Conservation (phyloP, 2,888 invertebrate genomes). For the Drosophila hamatofila region DNA sequence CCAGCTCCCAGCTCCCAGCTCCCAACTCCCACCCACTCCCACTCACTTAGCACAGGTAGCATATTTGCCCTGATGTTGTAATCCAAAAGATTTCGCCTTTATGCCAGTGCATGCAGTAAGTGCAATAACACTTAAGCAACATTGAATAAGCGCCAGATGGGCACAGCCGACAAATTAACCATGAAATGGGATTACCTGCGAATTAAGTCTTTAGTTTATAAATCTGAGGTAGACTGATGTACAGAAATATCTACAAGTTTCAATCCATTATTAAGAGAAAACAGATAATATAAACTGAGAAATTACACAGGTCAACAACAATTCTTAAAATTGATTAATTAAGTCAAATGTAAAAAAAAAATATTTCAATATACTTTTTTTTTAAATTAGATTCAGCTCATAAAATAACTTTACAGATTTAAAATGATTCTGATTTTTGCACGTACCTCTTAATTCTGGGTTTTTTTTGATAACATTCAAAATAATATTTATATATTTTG, state of each 20-base stretch:
- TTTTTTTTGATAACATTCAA: too few species aligned
- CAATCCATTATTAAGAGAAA: too few species aligned
- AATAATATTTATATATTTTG: too few species aligned
- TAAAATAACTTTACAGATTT: too few species aligned
- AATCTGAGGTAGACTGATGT: not conserved
- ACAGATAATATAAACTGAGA: too few species aligned
- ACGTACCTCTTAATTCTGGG: too few species aligned
- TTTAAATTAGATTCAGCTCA: too few species aligned
- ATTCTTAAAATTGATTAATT: too few species aligned
- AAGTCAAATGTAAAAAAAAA: too few species aligned
- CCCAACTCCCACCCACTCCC: slow-evolving; percentile 6
- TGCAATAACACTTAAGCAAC: slow-evolving; percentile 79
- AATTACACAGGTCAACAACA: too few species aligned
- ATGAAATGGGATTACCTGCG: not conserved
- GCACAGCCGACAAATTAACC: slow-evolving; percentile 64
- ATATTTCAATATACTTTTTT: too few species aligned
- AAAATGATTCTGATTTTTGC: too few species aligned
- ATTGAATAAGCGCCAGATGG: slow-evolving; percentile 46
- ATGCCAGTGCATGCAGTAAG: slow-evolving; percentile 65
- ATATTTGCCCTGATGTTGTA: slow-evolving; percentile 70
- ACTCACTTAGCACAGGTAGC: slow-evolving; percentile 28
- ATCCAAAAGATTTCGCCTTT: slow-evolving; percentile 74
- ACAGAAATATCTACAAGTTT: not conserved
- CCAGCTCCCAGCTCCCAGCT: not conserved
- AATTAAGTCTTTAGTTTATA: not conserved